Conservation (phyloP, 2,113 vertebrate species). For the Rana temporaria region DNA sequence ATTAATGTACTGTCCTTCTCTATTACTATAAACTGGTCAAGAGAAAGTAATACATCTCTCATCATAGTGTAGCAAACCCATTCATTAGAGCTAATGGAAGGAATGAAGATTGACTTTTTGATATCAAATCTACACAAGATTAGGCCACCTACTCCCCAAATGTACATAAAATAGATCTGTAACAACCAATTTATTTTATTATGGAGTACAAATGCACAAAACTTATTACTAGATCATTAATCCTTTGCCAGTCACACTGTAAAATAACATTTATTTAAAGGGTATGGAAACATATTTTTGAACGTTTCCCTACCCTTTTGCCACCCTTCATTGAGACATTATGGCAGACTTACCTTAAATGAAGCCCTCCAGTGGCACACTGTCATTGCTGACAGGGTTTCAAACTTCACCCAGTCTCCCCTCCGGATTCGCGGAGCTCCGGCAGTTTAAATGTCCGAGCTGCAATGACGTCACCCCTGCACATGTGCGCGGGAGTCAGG, state of each 20-base stretch:
- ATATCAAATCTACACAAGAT: slow-evolving; percentile 9
- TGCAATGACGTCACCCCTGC: no score
- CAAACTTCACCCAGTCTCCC: no score
- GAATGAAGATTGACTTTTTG: slow-evolving; percentile 26
- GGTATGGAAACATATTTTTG: no score
- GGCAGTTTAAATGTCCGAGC: no score
- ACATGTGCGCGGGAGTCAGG: no score
- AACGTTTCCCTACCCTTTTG: no score
- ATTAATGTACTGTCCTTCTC: slow-evolving; percentile 37
- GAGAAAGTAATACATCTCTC: slow-evolving; percentile 41
- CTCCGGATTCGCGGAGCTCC: no score
- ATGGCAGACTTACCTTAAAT: no score
- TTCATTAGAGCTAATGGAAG: slow-evolving; percentile 34
- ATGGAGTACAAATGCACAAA: background rate
- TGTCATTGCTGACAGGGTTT: no score
- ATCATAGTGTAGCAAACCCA: background rate
- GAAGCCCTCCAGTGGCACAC: no score
- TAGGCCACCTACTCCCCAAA: slow-evolving; percentile 6
- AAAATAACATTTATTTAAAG: background rate
- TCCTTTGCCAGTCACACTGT: background rate
- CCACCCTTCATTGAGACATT: no score
- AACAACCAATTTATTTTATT: background rate
- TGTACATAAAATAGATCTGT: background rate
- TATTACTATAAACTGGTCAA: slow-evolving; percentile 36
- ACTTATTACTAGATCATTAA: background rate